phyloP scores from a whole-genome alignment of 2,888 invertebrate genomes.

The Trichogramma dendrolimi region DNA sequence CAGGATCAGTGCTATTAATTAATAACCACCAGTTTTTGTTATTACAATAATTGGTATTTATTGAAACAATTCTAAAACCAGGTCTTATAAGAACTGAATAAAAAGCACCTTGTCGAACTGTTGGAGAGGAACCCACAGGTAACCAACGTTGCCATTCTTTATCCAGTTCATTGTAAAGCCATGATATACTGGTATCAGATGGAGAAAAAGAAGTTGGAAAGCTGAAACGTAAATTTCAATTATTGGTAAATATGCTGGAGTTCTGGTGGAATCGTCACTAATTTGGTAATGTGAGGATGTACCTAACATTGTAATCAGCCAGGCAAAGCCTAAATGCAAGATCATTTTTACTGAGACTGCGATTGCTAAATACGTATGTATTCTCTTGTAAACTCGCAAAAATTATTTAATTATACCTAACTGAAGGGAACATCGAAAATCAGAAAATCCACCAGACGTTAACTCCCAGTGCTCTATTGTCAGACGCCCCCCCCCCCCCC shows the following conservation, averaged over 20 bases:
- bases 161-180: slow-evolving; percentile 89
- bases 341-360: no score
- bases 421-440: no score
- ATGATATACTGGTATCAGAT: slow-evolving; percentile 78
- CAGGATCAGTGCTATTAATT: slow-evolving; percentile 93
- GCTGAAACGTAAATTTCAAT: slow-evolving; percentile 53
- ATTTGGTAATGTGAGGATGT: no score
- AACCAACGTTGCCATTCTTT: slow-evolving; percentile 90
- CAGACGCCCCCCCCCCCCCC: no score
- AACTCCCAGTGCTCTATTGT: no score
- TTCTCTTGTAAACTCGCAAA: no score
- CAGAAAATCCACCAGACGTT: no score
- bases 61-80: slow-evolving; percentile 84
- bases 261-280: no score
- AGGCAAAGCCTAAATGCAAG: no score
- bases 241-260: not conserved
- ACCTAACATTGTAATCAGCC: no score
- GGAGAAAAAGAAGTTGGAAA: slow-evolving; percentile 86
- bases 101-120: slow-evolving; percentile 82
- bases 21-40: slow-evolving; percentile 94
- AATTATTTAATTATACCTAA: no score
- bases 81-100: slow-evolving; percentile 88
- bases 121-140: slow-evolving; percentile 80
- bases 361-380: no score
- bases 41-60: slow-evolving; percentile 97